Evolutionary conservation across 2,888 invertebrate species (phyloP), one percentile per base, ranked within the genome.

Genomic region (Monopis laevigella): DNA sequence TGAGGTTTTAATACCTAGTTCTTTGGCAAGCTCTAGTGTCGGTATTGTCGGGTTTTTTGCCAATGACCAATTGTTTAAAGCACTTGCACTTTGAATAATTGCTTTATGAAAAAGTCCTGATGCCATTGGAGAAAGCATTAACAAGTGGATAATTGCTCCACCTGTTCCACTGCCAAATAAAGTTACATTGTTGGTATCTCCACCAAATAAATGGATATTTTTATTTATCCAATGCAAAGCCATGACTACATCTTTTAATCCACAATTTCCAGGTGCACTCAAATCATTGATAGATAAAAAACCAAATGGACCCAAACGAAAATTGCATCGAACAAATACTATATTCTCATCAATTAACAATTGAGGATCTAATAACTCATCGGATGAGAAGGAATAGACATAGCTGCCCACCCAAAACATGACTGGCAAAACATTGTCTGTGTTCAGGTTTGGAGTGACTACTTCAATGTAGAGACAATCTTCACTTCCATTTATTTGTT

Each of bases 321-420:
- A 80, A 19, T 73, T 73, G 45, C 81, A 71, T 47, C 67, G 65
- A 2, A 81, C 78, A 47, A 69, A 68, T 16, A 83, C 59, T 32
- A 77, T 52, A 45, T 59, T 54, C 51, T 71, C 54, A 39, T 67
- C 53, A 28, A 57, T 61, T 16, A 82, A 53, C 40, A 70, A 54
- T 18, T 65, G 58, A 26, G 73, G 62, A 44, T 82, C 78, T 42
- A 62, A 63, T n/a, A 58, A 45, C 7, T 54, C 44, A 42, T 77
- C 75, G 26, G 65, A 47, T 29, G 56, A 56, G 32, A 47, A 50
- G 17, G 57, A 41, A 50, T 65, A 82, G 17, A 54, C 58, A 46
- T 56, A 77, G 36, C 72, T 62, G 43, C 81, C 78, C 40, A 82
- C 68, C 71, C 75, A 82, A 45, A 83, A 75, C 75, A 83, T 75